Evolutionary conservation across 2,888 invertebrate genomes (phyloP).

Genomic region (Abrostola triplasia): DNA sequence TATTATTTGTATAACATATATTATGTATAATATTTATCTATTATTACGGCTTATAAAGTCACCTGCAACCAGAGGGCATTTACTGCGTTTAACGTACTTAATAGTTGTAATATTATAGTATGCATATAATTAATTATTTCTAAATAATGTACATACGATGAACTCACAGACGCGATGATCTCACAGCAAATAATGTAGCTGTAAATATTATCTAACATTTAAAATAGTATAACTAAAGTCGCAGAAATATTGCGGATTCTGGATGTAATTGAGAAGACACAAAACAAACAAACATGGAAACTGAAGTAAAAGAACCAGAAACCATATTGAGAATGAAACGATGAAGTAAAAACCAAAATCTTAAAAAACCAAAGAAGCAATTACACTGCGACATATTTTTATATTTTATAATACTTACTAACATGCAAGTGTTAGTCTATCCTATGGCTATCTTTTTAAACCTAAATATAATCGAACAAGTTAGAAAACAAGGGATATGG

Average conservation of each 20-base stretch:
- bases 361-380: not conserved
- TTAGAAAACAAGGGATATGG: conserved; percentile 28
- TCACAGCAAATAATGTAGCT: conserved; percentile 46
- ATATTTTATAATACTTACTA: conserved; percentile 4
- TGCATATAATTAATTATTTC: conserved; percentile 13
- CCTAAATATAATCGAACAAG: conserved; percentile 16
- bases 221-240: conserved; percentile 11
- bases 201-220: conserved; percentile 28
- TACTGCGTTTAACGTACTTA: conserved; percentile 36
- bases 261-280: conserved; percentile 4
- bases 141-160: conserved; percentile 44
- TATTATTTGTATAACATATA: not conserved
- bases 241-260: conserved; percentile 2
- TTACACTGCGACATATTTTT: conserved; percentile 5
- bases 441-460: conserved; percentile 19
- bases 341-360: not conserved
- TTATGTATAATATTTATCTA: conserved; percentile 13
- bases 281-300: conserved; percentile 22
- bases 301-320: conserved; percentile 24
- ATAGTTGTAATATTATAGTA: conserved; percentile 9
- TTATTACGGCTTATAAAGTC: conserved; percentile 21
- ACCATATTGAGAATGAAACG: conserved; percentile 12
- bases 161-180: conserved; percentile 46
- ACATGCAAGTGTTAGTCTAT: conserved; percentile 8
- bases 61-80: conserved; percentile 32